Percentiles rank a stretch among this genome's conserved stretches.
Conservation (phyloP, 2,888 invertebrate genomes). For the Axea sp. region DNA sequence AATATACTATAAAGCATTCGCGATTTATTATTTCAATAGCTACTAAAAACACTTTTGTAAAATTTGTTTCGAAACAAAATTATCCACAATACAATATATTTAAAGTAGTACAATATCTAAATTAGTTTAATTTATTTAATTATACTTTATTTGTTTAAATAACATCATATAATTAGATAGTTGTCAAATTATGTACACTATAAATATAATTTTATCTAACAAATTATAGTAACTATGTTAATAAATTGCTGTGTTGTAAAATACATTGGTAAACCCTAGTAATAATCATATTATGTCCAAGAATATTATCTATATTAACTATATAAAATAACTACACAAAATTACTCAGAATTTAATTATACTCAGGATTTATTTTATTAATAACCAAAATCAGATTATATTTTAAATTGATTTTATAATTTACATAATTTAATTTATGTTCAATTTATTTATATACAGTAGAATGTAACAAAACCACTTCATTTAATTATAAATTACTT, state of each 20-base stretch:
- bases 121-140: too few species aligned
- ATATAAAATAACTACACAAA: too few species aligned
- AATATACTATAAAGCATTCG: too few species aligned
- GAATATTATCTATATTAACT: slow-evolving; percentile 55
- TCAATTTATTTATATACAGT: background rate
- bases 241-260: slow-evolving; percentile 16
- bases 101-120: too few species aligned
- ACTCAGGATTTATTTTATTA: slow-evolving; percentile 43
- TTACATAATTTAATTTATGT: slow-evolving; percentile 10
- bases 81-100: too few species aligned
- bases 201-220: background rate
- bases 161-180: too few species aligned
- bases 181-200: background rate
- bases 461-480: background rate
- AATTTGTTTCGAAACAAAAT: too few species aligned
- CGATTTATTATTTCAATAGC: too few species aligned
- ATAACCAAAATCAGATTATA: slow-evolving; percentile 42
- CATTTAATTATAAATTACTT: too few species aligned
- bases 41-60: too few species aligned
- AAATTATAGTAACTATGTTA: slow-evolving; percentile 4
- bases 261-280: slow-evolving; percentile 36
- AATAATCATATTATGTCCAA: slow-evolving; percentile 48
- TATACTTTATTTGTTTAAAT: too few species aligned
- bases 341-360: too few species aligned
- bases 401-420: slow-evolving; percentile 38